phyloP scores from a whole-genome alignment of 2,113 vertebrate species.

The Aptenodytes forsteri region DNA sequence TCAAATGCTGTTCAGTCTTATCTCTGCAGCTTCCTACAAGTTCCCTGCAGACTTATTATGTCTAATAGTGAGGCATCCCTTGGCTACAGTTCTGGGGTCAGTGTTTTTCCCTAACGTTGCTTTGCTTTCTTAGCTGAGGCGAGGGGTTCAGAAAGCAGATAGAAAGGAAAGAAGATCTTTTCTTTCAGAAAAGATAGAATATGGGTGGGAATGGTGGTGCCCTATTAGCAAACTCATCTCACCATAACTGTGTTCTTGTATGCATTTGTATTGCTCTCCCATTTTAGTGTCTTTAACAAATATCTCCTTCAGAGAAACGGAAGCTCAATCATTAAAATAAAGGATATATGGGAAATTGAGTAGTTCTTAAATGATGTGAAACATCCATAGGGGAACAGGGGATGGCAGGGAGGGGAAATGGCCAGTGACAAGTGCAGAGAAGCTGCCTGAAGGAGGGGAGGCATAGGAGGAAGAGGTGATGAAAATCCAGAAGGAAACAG shows the following conservation, averaged over 20 bases:
- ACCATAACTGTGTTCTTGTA: not conserved
- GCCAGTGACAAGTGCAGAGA: not conserved
- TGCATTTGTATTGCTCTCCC: not conserved
- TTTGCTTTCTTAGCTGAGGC: not conserved
- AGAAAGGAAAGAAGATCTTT: not conserved
- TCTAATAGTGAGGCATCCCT: not conserved
- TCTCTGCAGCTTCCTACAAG: not conserved
- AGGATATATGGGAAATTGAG: not conserved
- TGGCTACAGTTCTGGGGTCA: not conserved
- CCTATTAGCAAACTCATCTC: not conserved
- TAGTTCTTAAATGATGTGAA: not conserved
- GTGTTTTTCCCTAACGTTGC: not conserved
- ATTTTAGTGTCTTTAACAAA: not conserved
- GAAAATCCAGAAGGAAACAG: not conserved
- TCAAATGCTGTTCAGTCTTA: not conserved
- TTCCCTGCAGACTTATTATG: not conserved
- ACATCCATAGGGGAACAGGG: not conserved
- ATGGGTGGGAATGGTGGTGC: not conserved
- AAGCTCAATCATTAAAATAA: not conserved
- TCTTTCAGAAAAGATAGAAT: not conserved
- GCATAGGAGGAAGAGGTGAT: not conserved
- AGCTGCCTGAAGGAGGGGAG: not conserved
- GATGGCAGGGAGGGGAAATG: not conserved
- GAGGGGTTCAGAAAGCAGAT: not conserved
- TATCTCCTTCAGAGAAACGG: not conserved